Evolutionary conservation across 2,113 vertebrate species (phyloP).

Genomic region (Orthonyx spaldingii): DNA sequence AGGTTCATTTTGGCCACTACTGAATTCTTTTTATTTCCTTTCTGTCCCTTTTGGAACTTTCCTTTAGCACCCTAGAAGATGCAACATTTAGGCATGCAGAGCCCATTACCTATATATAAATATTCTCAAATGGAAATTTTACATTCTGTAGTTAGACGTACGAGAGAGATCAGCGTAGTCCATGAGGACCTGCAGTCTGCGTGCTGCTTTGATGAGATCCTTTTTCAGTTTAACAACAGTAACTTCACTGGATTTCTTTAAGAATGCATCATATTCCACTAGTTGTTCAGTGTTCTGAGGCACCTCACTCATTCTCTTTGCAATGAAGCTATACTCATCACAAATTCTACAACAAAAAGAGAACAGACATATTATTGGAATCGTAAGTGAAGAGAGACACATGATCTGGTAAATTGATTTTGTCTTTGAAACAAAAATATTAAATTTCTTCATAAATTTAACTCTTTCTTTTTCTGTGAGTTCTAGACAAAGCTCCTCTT

Average conservation of each 20-base stretch:
- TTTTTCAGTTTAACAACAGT: constrained; percentile 76
- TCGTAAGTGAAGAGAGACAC: background rate
- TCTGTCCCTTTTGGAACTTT: background rate
- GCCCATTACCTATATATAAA: background rate
- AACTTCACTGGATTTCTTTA: constrained; percentile 79
- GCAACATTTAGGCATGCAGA: background rate
- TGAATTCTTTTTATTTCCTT: background rate
- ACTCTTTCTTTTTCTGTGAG: too few species aligned
- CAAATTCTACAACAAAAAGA: constrained; percentile 77
- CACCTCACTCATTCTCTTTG: constrained; percentile 70
- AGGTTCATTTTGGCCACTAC: background rate
- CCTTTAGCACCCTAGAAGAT: background rate
- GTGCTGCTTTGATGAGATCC: constrained; percentile 72
- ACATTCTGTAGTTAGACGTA: constrained; percentile 51
- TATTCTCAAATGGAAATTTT: background rate
- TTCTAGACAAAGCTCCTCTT: background rate
- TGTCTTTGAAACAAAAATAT: background rate
- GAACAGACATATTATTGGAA: background rate
- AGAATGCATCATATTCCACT: constrained; percentile 72
- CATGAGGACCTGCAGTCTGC: constrained; percentile 80
- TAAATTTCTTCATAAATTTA: background rate
- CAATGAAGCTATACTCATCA: constrained; percentile 77
- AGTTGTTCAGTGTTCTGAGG: constrained; percentile 80
- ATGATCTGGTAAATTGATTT: background rate
- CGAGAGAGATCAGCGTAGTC: constrained; percentile 80